A percentile compares a stretch with the other conserved stretches of the same genome.
Evolutionary conservation across 2,113 vertebrate species (phyloP).

Genomic region (Petromus typicus): DNA sequence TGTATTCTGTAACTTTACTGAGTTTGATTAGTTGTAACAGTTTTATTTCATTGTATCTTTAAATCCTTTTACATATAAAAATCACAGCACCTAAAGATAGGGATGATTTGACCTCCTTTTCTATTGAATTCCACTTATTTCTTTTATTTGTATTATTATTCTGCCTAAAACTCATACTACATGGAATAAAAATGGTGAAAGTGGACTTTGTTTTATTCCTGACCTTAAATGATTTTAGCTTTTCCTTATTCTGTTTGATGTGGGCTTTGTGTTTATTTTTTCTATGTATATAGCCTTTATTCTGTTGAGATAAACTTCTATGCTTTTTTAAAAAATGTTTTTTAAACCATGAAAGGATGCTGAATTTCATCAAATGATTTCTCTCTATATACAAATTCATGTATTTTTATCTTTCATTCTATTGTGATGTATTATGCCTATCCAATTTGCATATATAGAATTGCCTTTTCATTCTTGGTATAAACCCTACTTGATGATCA

Average conservation of each 20-base stretch:
- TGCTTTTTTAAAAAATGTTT: background rate
- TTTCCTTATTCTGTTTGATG: background rate
- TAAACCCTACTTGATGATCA: background rate
- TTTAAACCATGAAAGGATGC: background rate
- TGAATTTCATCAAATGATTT: background rate
- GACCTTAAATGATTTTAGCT: background rate
- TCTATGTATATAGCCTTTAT: background rate
- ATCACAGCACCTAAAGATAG: background rate
- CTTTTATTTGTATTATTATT: background rate
- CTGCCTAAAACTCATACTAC: background rate
- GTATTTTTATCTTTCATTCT: background rate
- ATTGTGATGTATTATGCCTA: background rate
- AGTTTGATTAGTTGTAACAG: background rate
- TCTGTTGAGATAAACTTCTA: background rate
- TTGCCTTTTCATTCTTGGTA: background rate
- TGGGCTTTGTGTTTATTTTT: background rate
- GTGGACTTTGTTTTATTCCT: background rate
- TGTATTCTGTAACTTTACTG: background rate
- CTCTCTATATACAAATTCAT: background rate
- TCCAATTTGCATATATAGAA: background rate
- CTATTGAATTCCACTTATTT: background rate
- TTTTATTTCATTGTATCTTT: background rate
- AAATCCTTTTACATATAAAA: no score
- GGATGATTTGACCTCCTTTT: background rate
- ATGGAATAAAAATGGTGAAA: background rate